These are phyloP conservation scores for Sceloporus tristichus DNA, from an alignment of 2,113 vertebrate species.

Conservation along the genomic window DNA sequence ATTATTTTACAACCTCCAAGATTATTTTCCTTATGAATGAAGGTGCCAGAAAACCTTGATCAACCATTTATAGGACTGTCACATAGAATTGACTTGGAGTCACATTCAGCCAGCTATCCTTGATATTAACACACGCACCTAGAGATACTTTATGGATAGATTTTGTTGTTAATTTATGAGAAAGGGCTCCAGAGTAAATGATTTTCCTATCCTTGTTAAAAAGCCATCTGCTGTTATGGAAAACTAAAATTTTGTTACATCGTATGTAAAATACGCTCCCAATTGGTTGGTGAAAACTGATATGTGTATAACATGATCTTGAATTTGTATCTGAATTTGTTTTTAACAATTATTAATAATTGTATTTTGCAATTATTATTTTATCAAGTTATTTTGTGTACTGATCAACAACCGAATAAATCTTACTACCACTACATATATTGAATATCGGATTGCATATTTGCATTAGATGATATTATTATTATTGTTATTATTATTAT, in stretches of 20 bases:
- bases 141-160: neutral
- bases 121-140: neutral
- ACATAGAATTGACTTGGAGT: neutral
- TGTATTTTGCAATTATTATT: too few species aligned
- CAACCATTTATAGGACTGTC: neutral
- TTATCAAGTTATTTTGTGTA: too few species aligned
- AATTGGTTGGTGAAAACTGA: too few species aligned
- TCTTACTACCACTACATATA: neutral
- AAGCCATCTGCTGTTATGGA: neutral
- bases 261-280: too few species aligned
- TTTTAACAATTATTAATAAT: too few species aligned
- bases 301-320: too few species aligned
- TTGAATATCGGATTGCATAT: neutral
- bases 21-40: neutral
- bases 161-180: neutral
- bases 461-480: neutral
- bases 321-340: too few species aligned
- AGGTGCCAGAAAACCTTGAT: neutral
- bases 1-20: neutral
- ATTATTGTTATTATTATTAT: slow-evolving; percentile 14
- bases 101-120: neutral
- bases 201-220: neutral
- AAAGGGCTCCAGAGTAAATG: neutral
- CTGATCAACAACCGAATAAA: too few species aligned
- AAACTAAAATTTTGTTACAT: too few species aligned